These are phyloP conservation scores for Tympanuchus pallidicinctus DNA, from an alignment of 2,113 vertebrate genomes.

Conservation along the genomic window DNA sequence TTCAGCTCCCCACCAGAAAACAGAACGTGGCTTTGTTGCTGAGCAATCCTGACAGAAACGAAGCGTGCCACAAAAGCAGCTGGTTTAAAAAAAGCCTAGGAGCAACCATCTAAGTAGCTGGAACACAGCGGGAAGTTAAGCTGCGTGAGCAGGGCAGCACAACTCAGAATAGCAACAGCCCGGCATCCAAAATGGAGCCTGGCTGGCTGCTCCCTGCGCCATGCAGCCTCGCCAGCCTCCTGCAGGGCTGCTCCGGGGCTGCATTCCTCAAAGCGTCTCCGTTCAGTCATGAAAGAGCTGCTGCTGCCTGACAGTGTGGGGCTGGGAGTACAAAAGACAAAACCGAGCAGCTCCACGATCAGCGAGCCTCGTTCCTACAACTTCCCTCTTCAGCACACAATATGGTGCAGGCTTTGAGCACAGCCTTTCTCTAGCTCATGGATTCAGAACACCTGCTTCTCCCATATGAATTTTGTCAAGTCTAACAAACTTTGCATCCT, in stretches of 20 bases:
- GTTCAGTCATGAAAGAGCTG: not conserved
- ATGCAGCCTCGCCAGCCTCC: not conserved
- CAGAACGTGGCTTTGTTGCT: not conserved
- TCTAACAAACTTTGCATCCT: not conserved
- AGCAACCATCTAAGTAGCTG: not conserved
- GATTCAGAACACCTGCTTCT: not conserved
- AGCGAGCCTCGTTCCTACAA: not conserved
- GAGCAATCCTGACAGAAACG: not conserved
- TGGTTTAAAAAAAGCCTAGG: not conserved
- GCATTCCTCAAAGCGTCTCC: not conserved
- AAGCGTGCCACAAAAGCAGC: slow-evolving; percentile 7
- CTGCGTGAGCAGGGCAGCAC: not conserved
- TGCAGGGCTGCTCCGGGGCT: not conserved
- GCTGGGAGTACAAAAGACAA: not conserved
- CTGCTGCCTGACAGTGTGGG: not conserved
- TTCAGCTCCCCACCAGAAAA: not conserved
- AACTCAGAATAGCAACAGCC: slow-evolving; percentile 53
- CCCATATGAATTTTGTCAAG: not conserved
- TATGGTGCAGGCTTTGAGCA: no score
- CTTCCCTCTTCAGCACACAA: accelerated
- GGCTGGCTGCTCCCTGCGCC: not conserved
- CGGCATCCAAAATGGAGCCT: slow-evolving; percentile 63
- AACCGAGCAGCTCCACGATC: not conserved
- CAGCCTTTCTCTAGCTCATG: not conserved
- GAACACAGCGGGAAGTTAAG: slow-evolving; percentile 51